Base-by-base conservation (phyloP, 2,113 vertebrate species). In the Martes martes region DNA sequence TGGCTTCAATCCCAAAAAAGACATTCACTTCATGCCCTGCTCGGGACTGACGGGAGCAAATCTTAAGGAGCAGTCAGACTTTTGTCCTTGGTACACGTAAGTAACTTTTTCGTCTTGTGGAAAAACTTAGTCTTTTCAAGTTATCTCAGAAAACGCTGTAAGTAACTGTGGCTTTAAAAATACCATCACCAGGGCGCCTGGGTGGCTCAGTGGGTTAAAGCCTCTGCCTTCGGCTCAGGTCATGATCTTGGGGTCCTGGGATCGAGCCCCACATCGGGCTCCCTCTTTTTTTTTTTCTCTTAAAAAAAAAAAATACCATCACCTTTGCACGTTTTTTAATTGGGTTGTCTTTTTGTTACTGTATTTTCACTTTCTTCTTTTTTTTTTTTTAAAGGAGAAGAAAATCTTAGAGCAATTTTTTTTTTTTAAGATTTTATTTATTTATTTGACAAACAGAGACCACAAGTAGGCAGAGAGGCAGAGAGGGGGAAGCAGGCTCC, bases 11-110 rank as follows among this genome's bases (percentile, higher is more conserved):
- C 99, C 99, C 96, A 99, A 99, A 98, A 99, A 99, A 98, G 99
- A 99, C 98, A 99, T 99, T 98, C 99, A 99, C 98, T 99, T 99
- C 98, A 99, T 99, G 99, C 99, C 99, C 98, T 99, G 99, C 98
- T 99, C 99, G 39, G 99, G 99, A 98, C 98, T 99, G 98, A 99
- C 99, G 80, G 99, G 99, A 98, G 99, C 99, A 98, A 99, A 99
- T 98, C 99, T 99, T 90, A 99, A 99, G 98, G 99, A 99, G 88
- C 98, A 99, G 59, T 99, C 99, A 76, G 95, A 99, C 57, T 99
- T 99, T 96, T 99, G 99, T 97, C 98, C 99, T 97, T 99, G 99
- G 99, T 99, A 99, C 98, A 99, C 98, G 99, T 99, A 99, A 98
- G 99, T 99, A 98, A 97, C 63, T 79, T 65, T 97, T 81, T 36